Evolutionary conservation across 2,888 invertebrate genomes (phyloP), one percentile per base, ranked within the genome.

Genomic region (Habrosyne pyritoides): DNA sequence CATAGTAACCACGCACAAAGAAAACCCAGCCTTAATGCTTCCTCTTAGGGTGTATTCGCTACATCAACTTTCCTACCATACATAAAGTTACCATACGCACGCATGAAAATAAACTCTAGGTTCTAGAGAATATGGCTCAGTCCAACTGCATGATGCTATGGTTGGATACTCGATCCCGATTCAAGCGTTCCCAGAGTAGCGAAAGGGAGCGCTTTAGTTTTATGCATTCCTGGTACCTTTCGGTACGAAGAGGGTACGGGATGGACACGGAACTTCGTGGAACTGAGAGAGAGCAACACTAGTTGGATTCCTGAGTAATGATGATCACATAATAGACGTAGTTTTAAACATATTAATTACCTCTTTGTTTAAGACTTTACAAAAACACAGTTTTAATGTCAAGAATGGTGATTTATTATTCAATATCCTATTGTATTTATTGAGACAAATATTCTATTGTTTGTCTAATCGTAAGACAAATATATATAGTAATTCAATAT

Each of bases 221-320:
- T 67, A 68, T 84, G 73, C 2, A 10, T 33, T 62, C 84, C 84
- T 83, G 61, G 83, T 84, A 77, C 33, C 48, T 62, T 67, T 72
- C 73, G 69, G 64, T 70, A 60, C 60, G 56, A 66, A 75, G 73
- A 75, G 75, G 78, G 79, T 74, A 75, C 77, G 82, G 75, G 75
- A 77, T 73, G 61, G 63, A 57, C 55, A 48, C 53, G 60, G 55
- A 61, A 62, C 62, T 65, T 59, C 63, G 65, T 60, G 64, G 60
- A 64, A 66, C 57, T 55, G 21, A 14, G 6, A 26, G 42, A 30
- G 21, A 30, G 12, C 36, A 48, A n/a, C 6, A 22, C 7, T 22
- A 21, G n/a, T 21, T 18, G 10, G 10, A 18, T 14, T 1, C n/a
- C n/a, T n/a, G n/a, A n/a, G n/a, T n/a, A n/a, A n/a, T n/a, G n/a